Conservation (phyloP, 1,140 invertebrate species). For the Aphaenogaster floridana region DNA sequence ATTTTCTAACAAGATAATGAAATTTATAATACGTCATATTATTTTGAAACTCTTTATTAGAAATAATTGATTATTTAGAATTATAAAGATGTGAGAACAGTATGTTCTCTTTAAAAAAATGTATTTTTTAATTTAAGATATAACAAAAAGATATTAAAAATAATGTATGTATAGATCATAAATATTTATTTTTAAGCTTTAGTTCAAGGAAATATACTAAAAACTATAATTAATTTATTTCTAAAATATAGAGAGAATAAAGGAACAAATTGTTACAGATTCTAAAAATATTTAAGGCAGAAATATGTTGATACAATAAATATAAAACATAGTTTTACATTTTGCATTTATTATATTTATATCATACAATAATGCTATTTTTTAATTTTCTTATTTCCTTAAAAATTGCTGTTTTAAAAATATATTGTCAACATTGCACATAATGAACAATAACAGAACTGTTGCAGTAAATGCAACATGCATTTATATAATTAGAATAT, state of each 20-base stretch:
- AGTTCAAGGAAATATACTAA: neutral
- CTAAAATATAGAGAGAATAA: too few species aligned
- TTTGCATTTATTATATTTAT: conserved; percentile 15
- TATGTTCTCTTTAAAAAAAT: neutral
- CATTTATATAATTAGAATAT: conserved; percentile 20
- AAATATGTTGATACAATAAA: neutral
- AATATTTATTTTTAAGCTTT: conserved; percentile 5
- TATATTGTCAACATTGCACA: conserved; percentile 19
- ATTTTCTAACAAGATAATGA: neutral
- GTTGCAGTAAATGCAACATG: neutral
- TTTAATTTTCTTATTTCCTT: neutral
- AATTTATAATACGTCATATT: neutral
- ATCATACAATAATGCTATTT: neutral
- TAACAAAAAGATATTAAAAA: neutral
- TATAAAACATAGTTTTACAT: conserved; percentile 19
- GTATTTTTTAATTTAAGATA: conserved; percentile 1
- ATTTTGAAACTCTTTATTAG: neutral
- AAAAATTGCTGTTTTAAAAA: neutral
- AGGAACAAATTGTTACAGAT: conserved; percentile 17
- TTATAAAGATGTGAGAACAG: neutral
- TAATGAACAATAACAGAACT: neutral
- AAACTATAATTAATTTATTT: conserved; percentile 33
- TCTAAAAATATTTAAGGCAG: conserved; percentile 1
- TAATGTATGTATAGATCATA: neutral
- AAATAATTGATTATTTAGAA: neutral